Evolutionary conservation across 2,888 invertebrate species (phyloP).

Genomic region (Drosophila cognata): DNA sequence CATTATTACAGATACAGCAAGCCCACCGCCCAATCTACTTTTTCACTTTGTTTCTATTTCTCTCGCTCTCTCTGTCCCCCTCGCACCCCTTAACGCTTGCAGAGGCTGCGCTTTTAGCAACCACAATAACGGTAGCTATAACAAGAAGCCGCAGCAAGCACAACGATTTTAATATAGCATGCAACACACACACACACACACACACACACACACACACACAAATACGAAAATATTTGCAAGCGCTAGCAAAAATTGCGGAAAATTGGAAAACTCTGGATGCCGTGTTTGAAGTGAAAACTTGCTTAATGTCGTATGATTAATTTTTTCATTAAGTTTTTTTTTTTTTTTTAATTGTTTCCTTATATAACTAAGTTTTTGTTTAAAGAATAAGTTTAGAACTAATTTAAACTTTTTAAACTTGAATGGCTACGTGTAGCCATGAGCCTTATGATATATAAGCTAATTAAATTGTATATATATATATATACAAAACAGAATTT

Average conservation of each 20-base stretch:
- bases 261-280: constrained; percentile 2
- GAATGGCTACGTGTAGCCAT: not conserved
- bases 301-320: not conserved
- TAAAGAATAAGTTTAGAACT: not conserved
- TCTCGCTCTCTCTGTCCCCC: not conserved
- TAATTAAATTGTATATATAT: not conserved
- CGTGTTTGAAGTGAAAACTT: not conserved
- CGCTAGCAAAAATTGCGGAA: not conserved
- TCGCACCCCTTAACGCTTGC: constrained; percentile 11
- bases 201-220: not conserved
- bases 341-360: not conserved
- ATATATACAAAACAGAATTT: not conserved
- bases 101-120: constrained; percentile 26
- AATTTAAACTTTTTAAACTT: not conserved
- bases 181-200: constrained; percentile 9
- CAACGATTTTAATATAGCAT: constrained; percentile 45
- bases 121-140: constrained; percentile 12
- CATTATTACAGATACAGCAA: constrained; percentile 34
- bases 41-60: not conserved
- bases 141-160: constrained; percentile 28
- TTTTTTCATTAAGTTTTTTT: constrained; percentile 1
- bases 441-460: not conserved
- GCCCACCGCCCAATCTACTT: not conserved
- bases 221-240: not conserved
- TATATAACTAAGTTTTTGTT: not conserved